These are phyloP conservation scores for Amblyteles armatorius DNA, from an alignment of 2,888 invertebrate genomes.

Conservation along the genomic window DNA sequence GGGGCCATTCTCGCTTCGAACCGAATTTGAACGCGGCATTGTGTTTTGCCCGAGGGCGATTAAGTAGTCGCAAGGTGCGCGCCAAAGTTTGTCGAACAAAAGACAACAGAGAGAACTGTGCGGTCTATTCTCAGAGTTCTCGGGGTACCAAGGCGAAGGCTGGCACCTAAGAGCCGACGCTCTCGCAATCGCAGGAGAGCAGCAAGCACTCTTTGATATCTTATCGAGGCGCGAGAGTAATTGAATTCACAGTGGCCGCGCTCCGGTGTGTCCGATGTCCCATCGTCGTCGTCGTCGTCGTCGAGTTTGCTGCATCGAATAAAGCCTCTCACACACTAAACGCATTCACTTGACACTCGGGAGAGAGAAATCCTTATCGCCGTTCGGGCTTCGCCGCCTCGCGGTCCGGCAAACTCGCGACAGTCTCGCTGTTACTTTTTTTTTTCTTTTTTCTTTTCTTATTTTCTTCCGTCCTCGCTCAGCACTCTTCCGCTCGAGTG, in stretches of 20 bases:
- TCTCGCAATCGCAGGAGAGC: constrained; percentile 24
- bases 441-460: too few relatives aligned
- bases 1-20: not conserved
- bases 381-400: constrained; percentile 2
- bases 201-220: constrained; percentile 52
- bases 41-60: not conserved
- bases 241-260: constrained; percentile 55
- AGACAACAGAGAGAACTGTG: constrained; percentile 16
- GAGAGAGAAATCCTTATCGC: constrained; percentile 8
- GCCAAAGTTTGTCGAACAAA: constrained; percentile 5
- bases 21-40: not conserved
- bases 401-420: constrained; percentile 7
- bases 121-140: not conserved
- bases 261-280: constrained; percentile 32
- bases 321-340: constrained; percentile 17
- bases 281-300: not conserved
- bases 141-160: constrained; percentile 10
- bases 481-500: not conserved
- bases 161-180: constrained; percentile 12
- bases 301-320: constrained; percentile 6
- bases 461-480: not conserved
- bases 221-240: constrained; percentile 56
- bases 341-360: constrained; percentile 11
- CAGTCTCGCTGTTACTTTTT: not conserved
- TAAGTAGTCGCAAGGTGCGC: constrained; percentile 7